Evolutionary conservation across 2,797 vertebrate species (phyloP).

Genomic region (Holocentrus rufus): DNA sequence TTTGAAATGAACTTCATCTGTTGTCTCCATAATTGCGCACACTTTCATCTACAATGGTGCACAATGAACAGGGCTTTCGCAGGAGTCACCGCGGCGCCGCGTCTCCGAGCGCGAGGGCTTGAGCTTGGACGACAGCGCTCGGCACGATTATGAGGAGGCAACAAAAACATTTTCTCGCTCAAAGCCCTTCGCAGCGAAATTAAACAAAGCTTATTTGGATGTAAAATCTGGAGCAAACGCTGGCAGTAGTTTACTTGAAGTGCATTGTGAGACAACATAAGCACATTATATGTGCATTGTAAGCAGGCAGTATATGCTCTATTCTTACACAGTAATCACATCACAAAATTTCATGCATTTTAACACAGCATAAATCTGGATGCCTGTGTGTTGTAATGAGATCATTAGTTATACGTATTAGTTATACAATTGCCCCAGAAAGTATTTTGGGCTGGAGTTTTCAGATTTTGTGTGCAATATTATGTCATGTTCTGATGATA

Average conservation of each 20-base stretch:
- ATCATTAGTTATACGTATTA: slow-evolving; percentile 5
- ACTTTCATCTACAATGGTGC: too few relatives aligned
- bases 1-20: slow-evolving; percentile 8
- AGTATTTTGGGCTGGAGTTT: not conserved
- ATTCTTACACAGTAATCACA: not conserved
- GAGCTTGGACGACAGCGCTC: too few relatives aligned
- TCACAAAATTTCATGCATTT: not conserved
- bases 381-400: not conserved
- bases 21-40: not conserved
- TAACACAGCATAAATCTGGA: not conserved
- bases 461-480: not conserved
- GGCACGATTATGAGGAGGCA: too few relatives aligned
- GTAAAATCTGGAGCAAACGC: too few relatives aligned
- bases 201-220: too few relatives aligned
- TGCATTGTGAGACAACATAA: not conserved
- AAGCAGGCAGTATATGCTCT: not conserved
- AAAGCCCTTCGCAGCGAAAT: too few relatives aligned
- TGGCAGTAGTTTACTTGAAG: not conserved
- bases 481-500: not conserved
- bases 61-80: too few relatives aligned
- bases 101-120: too few relatives aligned
- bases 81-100: too few relatives aligned
- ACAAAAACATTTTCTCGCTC: too few relatives aligned
- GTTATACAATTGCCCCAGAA: not conserved
- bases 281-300: too few relatives aligned